phyloP scores from a whole-genome alignment of 2,888 invertebrate species.

The Xylocampa areola region DNA sequence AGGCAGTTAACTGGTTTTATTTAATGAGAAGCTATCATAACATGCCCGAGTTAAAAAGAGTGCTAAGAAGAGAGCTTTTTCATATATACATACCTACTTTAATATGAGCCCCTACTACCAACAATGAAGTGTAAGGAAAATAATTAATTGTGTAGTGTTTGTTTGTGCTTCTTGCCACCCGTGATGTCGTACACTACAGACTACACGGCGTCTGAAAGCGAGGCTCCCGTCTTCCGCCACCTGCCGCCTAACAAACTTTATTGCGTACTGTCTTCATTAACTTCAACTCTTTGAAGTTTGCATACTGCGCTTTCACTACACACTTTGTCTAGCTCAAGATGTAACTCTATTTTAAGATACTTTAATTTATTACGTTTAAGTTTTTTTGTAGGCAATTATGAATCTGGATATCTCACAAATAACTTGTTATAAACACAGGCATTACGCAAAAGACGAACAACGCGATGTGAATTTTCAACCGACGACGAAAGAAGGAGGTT shows the following conservation, averaged over 20 bases:
- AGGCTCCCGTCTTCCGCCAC: constrained; percentile 65
- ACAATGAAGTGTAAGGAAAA: constrained; percentile 11
- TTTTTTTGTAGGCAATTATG: constrained; percentile 23
- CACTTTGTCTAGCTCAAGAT: constrained; percentile 38
- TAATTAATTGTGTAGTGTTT: constrained; percentile 10
- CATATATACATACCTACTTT: not conserved
- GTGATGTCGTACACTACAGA: constrained; percentile 10
- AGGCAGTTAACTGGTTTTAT: too few relatives aligned
- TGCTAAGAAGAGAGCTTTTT: too few relatives aligned
- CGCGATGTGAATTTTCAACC: constrained; percentile 36
- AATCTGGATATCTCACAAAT: constrained; percentile 30
- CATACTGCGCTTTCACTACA: constrained; percentile 57
- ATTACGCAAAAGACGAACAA: constrained; percentile 34
- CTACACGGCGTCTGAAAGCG: constrained; percentile 56
- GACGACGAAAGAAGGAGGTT: too few relatives aligned
- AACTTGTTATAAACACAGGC: too few relatives aligned
- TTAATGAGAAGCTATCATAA: too few relatives aligned
- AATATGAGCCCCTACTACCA: not conserved
- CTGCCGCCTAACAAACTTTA: constrained; percentile 74
- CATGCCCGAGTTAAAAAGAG: too few relatives aligned
- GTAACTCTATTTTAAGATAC: constrained; percentile 43
- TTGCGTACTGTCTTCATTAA: constrained; percentile 79
- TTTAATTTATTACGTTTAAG: constrained; percentile 17
- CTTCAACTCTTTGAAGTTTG: constrained; percentile 74
- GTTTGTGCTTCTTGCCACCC: constrained; percentile 10